Conservation (phyloP, 2,113 vertebrate genomes). For the Rhea americana region DNA sequence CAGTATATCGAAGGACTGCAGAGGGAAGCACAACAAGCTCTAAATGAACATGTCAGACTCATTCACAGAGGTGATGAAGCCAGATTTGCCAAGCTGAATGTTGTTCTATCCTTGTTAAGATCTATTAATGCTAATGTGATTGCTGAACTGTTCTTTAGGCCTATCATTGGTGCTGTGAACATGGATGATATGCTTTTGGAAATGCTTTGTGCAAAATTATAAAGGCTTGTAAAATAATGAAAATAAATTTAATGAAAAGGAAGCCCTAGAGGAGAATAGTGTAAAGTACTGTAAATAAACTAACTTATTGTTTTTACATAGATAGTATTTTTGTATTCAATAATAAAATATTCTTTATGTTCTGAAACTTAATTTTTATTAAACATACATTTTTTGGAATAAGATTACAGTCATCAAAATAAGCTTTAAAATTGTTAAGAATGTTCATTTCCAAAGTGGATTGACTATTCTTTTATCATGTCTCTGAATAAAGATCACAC, state of each 20-base stretch:
- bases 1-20: conserved; percentile 94
- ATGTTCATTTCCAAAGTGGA: not conserved
- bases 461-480: not conserved
- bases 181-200: conserved; percentile 97
- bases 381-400: not conserved
- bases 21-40: conserved; percentile 90
- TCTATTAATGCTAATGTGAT: conserved; percentile 88
- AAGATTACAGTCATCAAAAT: not conserved
- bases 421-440: not conserved
- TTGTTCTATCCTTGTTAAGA: conserved; percentile 89
- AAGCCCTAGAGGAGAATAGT: conserved; percentile 47
- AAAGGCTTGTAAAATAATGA: conserved; percentile 2
- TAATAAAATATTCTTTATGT: conserved; percentile 72
- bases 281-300: conserved; percentile 77
- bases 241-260: conserved; percentile 15
- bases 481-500: conserved; percentile 15
- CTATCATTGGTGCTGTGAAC: conserved; percentile 91
- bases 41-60: conserved; percentile 90
- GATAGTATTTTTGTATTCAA: conserved; percentile 84
- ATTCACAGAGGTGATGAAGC: conserved; percentile 85
- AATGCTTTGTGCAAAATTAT: conserved; percentile 93
- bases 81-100: conserved; percentile 90
- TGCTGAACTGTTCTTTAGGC: conserved; percentile 94
- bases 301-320: conserved; percentile 86
- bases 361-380: conserved; percentile 45